Conservation (phyloP, 1,140 invertebrate species). For the Schlechtendalia chinensis region DNA sequence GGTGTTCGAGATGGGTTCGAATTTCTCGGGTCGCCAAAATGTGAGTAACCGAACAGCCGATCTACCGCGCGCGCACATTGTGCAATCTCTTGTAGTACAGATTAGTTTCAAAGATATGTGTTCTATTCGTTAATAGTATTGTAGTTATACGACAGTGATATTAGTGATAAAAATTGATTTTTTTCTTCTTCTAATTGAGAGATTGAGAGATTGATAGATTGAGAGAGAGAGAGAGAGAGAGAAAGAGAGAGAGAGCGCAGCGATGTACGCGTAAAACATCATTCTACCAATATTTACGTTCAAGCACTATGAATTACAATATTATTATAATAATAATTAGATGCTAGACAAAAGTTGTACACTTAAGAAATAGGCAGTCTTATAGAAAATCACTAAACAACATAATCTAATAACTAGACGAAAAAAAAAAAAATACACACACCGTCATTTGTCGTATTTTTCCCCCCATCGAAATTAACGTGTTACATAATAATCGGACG, state of each 20-base stretch:
- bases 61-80: background rate
- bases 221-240: background rate
- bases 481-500: background rate
- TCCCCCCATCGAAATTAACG: background rate
- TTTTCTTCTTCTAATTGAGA: background rate
- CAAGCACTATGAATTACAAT: background rate
- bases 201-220: background rate
- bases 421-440: constrained; percentile 1
- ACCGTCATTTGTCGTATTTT: background rate
- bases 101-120: background rate
- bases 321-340: background rate
- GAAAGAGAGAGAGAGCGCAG: background rate
- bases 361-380: constrained; percentile 48
- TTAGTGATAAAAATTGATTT: background rate
- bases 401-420: constrained; percentile 19
- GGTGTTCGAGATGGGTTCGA: background rate
- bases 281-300: background rate
- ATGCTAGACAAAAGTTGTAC: constrained; percentile 23
- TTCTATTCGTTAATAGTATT: constrained; percentile 3
- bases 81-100: background rate
- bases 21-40: background rate
- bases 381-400: constrained; percentile 47
- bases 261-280: background rate
- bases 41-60: background rate
- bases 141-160: background rate